These are phyloP conservation scores for Hedya salicella DNA, from an alignment of 2,888 invertebrate genomes.

Conservation along the genomic window DNA sequence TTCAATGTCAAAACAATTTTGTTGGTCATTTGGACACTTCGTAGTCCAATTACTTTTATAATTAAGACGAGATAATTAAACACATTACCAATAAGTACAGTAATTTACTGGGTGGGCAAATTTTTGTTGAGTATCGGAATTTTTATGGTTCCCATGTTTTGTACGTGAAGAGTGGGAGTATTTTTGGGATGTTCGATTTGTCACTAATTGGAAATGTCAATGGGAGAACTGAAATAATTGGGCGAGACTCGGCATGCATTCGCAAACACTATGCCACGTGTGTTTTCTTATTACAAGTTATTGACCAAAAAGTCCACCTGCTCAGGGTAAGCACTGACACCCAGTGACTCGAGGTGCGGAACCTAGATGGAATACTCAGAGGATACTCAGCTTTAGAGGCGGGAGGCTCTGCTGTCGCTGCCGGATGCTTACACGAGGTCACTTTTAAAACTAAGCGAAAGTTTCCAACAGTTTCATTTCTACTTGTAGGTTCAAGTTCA, in stretches of 20 bases:
- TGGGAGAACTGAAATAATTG: constrained; percentile 21
- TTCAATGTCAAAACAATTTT: constrained; percentile 47
- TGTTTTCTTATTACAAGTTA: background rate
- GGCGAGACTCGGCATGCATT: background rate
- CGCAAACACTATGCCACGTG: background rate
- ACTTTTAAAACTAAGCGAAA: too few species aligned
- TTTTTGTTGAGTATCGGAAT: background rate
- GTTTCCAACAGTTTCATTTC: too few species aligned
- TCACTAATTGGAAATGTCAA: constrained; percentile 17
- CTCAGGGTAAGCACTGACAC: too few species aligned
- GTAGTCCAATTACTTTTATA: constrained; percentile 22
- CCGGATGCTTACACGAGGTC: too few species aligned
- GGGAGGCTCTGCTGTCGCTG: too few species aligned
- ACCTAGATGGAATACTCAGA: too few species aligned
- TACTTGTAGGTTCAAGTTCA: too few species aligned
- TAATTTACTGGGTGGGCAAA: background rate
- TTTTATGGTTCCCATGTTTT: constrained; percentile 33
- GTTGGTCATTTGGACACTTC: constrained; percentile 17
- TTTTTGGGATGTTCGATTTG: constrained; percentile 16
- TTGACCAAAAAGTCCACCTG: too few species aligned
- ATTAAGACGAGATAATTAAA: constrained; percentile 18
- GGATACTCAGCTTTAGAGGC: too few species aligned
- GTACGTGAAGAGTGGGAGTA: background rate
- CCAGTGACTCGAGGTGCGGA: too few species aligned
- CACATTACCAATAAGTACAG: constrained; percentile 6